Base-by-base conservation (phyloP, 2,797 vertebrate genomes). In the Dendrocincla tyrannina region DNA sequence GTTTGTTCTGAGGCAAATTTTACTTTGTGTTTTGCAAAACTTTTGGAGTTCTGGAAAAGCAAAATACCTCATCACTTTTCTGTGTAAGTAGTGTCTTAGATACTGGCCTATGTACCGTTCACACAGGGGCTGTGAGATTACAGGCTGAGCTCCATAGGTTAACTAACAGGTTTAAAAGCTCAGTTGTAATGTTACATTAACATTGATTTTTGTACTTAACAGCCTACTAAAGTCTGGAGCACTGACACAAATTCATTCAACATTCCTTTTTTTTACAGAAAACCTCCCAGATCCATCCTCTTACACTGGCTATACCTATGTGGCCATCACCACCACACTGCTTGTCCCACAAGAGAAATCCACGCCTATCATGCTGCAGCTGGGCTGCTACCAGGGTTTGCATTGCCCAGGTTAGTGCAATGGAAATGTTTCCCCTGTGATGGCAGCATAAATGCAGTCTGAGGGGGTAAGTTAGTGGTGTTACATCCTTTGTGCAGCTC, bases 141-240 rank as follows among this genome's bases (percentile, higher is more conserved):
- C 82, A 92, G 35, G 52, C 33, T 81, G 74, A 89, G 52, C 55
- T 69, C 63, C 68, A 66, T 66, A 91, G 39, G 87, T 78, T 92
- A 95, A 92, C 82, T 69, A 92, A 73, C 23, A 66, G 60, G 60
- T 93, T 91, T 92, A 81, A 92, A 81, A 91, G 73, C 69, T 75
- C 50, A 37, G 69, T 76, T 93, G 37, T 81, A 91, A 75, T 27
- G 46, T 88, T 94, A 83, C 47, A 56, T 92, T 94, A 96, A 86
- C 69, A 95, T 70, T 84, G 85, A 92, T 88, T 94, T 96, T 89
- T 79, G 25, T 66, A 75, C 52, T 89, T 92, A 83, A 87, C 49
- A 89, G 39, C 76, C 72, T 82, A 30, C 62, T 62, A 52, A 83
- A 86, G 58, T 77, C 49, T 80, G 67, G 11, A 60, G 24, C 41